phyloP scores from a whole-genome alignment of 2,113 vertebrate species.

The Furnarius figulus region DNA sequence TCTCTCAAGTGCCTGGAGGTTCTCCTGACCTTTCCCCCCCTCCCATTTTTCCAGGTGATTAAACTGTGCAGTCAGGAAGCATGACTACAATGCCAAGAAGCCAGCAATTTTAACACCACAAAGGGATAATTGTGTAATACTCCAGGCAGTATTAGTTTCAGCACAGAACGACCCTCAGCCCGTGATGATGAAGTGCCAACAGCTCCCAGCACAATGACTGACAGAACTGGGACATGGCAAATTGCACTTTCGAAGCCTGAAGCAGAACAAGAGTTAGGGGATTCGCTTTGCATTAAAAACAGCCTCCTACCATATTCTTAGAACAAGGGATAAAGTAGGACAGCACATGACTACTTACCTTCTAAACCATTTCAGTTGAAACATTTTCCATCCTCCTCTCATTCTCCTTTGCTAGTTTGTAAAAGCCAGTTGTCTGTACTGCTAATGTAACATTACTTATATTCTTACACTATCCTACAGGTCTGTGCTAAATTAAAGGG shows the following conservation, averaged over 20 bases:
- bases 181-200: background rate
- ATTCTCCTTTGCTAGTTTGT: background rate
- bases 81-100: background rate
- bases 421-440: background rate
- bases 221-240: constrained; percentile 58
- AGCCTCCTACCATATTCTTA: background rate
- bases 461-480: background rate
- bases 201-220: constrained; percentile 41
- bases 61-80: background rate
- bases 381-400: background rate
- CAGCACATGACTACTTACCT: background rate
- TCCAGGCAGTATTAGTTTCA: background rate
- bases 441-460: background rate
- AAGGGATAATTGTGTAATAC: background rate
- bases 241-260: background rate
- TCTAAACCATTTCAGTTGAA: background rate
- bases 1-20: background rate
- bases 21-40: background rate
- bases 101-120: background rate
- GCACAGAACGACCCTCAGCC: background rate
- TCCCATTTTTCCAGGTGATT: constrained; percentile 29
- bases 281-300: background rate
- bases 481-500: background rate
- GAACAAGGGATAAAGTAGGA: background rate
- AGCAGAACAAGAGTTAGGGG: background rate